Base-by-base conservation (phyloP, 1,140 invertebrate species). In the Cotesia vestalis region DNA sequence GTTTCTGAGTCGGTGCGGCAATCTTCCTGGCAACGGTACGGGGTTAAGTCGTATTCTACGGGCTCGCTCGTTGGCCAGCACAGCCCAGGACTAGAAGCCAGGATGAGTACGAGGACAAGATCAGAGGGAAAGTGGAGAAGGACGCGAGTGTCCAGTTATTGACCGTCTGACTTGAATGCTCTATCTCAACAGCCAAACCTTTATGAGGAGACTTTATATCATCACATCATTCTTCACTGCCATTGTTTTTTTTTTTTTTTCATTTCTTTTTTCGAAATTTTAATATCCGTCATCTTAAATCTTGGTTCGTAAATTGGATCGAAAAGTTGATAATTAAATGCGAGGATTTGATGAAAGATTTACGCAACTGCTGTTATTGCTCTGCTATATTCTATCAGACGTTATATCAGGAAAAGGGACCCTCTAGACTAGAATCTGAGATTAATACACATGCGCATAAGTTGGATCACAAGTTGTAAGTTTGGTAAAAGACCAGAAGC, bases 111-210 rank as follows among this genome's bases (percentile, higher is more conserved):
- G 52, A 62, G n/a, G 61, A 69, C 35, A 64, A 46, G 66, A 60
- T 64, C 35, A 69, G 53, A 51, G 53, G 66, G 59, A 53, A 62
- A 62, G 69, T 11, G 57, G 62, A 62, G 20, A 17, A 68, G 71
- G 74, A 73, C 74, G 75, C 66, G 60, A 80, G 78, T 80, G 84
- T 86, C 84, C 84, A 83, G 80, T 81, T 86, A 86, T 86, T 85
- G 85, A 86, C 83, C 84, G 84, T 76, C 76, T 4, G 57, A 59
- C 20, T 27, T 59, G 20, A 55, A 55, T 17, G 5, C 17, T 59
- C 8, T 59, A 46, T 36, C 71, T 75, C 66, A 70, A 51, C 40
- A 46, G 40, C 40, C 40, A 46, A 27, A 11, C 12, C 60, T 60
- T 60, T 59, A 36, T 35, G 53, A 55, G n/a, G n/a, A 53, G 17